Evolutionary conservation across 2,113 vertebrate species (phyloP).

Genomic region (Shinisaurus crocodilurus): DNA sequence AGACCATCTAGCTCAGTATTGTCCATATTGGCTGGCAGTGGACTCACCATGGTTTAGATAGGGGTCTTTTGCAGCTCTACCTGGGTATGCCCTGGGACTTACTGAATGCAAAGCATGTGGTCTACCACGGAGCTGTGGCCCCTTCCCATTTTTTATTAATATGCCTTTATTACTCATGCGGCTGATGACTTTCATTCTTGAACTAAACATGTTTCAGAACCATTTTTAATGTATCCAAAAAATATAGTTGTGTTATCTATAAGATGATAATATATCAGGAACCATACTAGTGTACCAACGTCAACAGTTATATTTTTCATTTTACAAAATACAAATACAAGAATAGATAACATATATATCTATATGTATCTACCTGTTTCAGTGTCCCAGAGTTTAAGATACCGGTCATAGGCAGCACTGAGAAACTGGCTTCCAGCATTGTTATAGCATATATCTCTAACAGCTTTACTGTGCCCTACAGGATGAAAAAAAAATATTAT

Average conservation of each 20-base stretch:
- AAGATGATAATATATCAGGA: background rate
- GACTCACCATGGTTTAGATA: background rate
- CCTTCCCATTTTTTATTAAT: background rate
- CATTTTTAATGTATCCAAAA: background rate
- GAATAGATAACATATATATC: background rate
- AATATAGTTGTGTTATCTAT: background rate
- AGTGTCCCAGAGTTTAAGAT: conserved; percentile 98
- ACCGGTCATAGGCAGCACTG: conserved; percentile 95
- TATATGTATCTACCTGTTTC: conserved; percentile 87
- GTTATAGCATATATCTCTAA: conserved; percentile 96
- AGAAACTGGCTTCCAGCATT: conserved; percentile 92
- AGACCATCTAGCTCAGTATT: background rate
- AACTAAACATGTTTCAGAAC: background rate
- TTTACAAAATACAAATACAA: background rate
- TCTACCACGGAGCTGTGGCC: background rate
- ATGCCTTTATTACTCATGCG: background rate
- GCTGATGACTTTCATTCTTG: background rate
- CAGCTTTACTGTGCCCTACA: conserved; percentile 95
- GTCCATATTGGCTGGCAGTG: background rate
- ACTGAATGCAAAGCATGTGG: background rate
- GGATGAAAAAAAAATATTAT: conserved; percentile 38
- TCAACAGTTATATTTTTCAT: background rate
- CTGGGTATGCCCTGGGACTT: background rate
- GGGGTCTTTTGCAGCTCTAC: background rate
- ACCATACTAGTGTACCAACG: too few species aligned